Conservation (phyloP, 2,888 invertebrate genomes). For the Agrochola macilenta region DNA sequence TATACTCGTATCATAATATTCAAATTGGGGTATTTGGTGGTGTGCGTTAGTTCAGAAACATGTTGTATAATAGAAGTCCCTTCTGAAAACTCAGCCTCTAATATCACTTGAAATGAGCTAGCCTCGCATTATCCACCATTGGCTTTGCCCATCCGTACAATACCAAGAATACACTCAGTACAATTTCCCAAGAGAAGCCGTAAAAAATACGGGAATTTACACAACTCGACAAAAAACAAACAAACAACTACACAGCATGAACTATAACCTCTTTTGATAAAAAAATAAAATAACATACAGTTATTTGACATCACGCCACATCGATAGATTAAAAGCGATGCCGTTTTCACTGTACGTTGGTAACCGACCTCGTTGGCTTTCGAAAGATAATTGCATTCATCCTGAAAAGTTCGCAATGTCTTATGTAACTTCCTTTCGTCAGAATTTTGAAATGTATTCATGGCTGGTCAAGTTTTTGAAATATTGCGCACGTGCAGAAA, state of each 20-base stretch:
- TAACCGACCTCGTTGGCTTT: conserved; percentile 46
- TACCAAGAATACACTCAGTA: not conserved
- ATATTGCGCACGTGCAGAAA: conserved; percentile 10
- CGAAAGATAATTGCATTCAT: conserved; percentile 45
- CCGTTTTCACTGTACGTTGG: conserved; percentile 18
- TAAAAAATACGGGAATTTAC: conserved; percentile 15
- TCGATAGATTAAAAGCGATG: conserved; percentile 24
- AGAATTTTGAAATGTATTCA: conserved; percentile 22
- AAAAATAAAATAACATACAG: conserved; percentile 44
- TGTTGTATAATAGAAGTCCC: too few species aligned
- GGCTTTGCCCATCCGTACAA: not conserved
- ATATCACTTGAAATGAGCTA: not conserved
- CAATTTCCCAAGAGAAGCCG: conserved; percentile 17
- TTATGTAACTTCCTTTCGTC: conserved; percentile 34
- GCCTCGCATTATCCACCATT: not conserved
- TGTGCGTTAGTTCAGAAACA: too few species aligned
- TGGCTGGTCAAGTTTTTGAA: conserved; percentile 20
- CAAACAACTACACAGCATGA: conserved; percentile 40
- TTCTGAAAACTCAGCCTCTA: not conserved
- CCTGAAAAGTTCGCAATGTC: conserved; percentile 37
- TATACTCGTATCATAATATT: too few species aligned
- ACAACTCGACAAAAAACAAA: conserved; percentile 43
- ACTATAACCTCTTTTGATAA: conserved; percentile 56
- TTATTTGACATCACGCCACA: conserved; percentile 47
- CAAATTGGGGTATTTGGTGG: too few species aligned